Evolutionary conservation across 2,113 vertebrate genomes (phyloP), one percentile per base, ranked within the genome.

Genomic region (Osmerus mordax): DNA sequence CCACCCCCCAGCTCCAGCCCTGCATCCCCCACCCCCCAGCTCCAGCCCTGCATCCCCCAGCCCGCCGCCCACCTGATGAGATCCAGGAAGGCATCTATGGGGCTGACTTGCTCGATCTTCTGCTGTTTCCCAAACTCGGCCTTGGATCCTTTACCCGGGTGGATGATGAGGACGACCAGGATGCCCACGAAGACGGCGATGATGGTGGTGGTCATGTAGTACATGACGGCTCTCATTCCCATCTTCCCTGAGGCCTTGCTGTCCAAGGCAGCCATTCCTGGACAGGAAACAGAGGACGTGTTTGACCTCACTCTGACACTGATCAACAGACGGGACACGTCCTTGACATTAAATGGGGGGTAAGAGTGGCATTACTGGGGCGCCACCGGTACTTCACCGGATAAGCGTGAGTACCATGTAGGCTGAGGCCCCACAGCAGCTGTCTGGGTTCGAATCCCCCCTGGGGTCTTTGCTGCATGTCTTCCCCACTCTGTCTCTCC

Each of bases 141-240:
- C 82, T 96, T 98, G 1, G 95, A 95, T 76, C 97, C 96, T 91
- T 94, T 97, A 72, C 97, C 97, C 0, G 97, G 97, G 78, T 99
- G 97, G 86, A 99, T 96, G 91, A 98, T 96, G 85, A 98, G 93
- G 81, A 99, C 97, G 78, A 98, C 91, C 81, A 99, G 88, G 84
- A 98, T 98, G 58, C 97, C 97, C 19, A 95, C 94, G 81, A 98
- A 91, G 70, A 99, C 97, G 1, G 97, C 97, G 67, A 99, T 95
- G 79, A 99, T 91, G 11, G 97, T 99, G 0, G 97, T 99, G 65
- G 94, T 96, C 95, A 97, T 98, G 91, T 99, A 99, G 89, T 99
- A 99, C 70, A 97, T 90, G 41, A 98, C 95, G 0, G 97, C 97
- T 88, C 97, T 91, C 87, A 98, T 89, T 32, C 97, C 97, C 97